Evolutionary conservation across 2,888 invertebrate genomes (phyloP).

Genomic region (Oscheius sp.): DNA sequence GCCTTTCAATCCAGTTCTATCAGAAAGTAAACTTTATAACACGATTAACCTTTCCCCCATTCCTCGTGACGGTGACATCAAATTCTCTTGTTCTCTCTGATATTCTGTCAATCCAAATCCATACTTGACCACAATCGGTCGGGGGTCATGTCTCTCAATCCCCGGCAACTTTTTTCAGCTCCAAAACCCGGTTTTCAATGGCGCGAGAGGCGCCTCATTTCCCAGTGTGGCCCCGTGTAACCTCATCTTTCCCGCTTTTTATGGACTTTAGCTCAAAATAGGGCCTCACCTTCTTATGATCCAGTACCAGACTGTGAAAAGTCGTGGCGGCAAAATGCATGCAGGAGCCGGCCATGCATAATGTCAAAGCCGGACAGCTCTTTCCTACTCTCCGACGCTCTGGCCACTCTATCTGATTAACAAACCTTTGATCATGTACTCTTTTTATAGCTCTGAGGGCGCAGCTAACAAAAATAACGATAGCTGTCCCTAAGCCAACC

Average conservation of each 20-base stretch:
- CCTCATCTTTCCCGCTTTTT: slow-evolving; percentile 1
- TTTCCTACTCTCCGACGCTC: slow-evolving; percentile 1
- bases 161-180: slow-evolving; percentile 5
- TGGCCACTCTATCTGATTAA: slow-evolving; percentile 32
- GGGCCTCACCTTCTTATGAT: neutral
- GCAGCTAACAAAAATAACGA: too few species aligned
- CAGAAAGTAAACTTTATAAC: too few species aligned
- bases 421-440: too few species aligned
- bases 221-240: neutral
- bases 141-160: neutral
- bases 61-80: neutral
- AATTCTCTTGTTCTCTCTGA: neutral
- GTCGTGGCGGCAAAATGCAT: slow-evolving; percentile 15
- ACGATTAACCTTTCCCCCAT: too few species aligned
- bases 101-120: neutral
- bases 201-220: neutral
- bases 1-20: too few species aligned
- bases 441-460: too few species aligned
- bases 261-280: neutral
- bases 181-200: neutral
- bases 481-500: too few species aligned
- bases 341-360: slow-evolving; percentile 27
- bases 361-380: slow-evolving; percentile 16
- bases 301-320: neutral
- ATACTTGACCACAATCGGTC: too few species aligned